These are phyloP conservation scores for Hoplias malabaricus DNA, from an alignment of 2,113 vertebrate genomes.

Conservation along the genomic window DNA sequence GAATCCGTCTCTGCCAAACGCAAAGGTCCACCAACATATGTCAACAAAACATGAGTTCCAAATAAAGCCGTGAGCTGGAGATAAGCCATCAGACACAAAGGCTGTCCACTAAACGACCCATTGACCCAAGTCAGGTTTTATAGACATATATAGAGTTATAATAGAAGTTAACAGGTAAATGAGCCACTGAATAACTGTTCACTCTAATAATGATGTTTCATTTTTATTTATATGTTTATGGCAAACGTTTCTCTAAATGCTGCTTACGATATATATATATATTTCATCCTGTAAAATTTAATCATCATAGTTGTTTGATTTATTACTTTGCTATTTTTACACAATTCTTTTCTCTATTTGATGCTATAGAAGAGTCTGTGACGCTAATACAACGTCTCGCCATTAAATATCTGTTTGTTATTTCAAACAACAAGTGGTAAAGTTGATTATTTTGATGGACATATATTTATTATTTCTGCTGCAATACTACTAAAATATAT, in stretches of 20 bases:
- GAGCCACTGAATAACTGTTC: too few relatives aligned
- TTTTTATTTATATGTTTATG: background rate
- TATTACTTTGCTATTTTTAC: too few relatives aligned
- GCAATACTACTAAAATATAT: too few relatives aligned
- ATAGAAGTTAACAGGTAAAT: too few relatives aligned
- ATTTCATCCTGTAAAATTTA: too few relatives aligned
- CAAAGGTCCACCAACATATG: background rate
- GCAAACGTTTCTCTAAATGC: too few relatives aligned
- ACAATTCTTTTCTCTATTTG: background rate
- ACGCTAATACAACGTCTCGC: too few relatives aligned
- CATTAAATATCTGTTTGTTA: background rate
- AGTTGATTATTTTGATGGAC: background rate
- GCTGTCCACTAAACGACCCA: background rate
- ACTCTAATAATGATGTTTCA: too few relatives aligned
- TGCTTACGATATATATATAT: background rate
- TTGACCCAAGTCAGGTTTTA: background rate
- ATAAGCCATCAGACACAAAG: background rate
- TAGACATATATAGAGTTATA: too few relatives aligned
- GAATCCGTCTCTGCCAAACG: conserved; percentile 15
- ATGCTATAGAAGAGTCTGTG: background rate
- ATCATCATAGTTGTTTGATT: too few relatives aligned
- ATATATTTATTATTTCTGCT: background rate
- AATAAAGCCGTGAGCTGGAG: background rate
- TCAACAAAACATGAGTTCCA: background rate
- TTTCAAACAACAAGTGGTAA: background rate